A percentile compares a stretch with the other conserved stretches of the same genome.
Conservation (phyloP, 2,888 invertebrate species). For the Parelbella ahira region DNA sequence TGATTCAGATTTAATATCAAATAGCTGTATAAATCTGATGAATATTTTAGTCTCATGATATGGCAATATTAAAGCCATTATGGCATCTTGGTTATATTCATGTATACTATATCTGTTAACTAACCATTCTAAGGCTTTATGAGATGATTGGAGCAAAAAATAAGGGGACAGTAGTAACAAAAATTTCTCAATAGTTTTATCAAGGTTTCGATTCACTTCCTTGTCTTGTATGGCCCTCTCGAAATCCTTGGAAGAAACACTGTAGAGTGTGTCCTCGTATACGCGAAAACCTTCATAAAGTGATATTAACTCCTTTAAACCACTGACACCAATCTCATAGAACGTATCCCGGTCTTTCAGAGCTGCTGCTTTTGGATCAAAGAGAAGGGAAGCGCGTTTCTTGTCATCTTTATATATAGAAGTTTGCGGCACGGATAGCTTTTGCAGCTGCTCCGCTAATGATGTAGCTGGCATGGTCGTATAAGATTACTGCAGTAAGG, state of each 20-base stretch:
- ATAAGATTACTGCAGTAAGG: not conserved
- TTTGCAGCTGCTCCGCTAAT: constrained; percentile 88
- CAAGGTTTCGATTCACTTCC: constrained; percentile 87
- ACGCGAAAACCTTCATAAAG: constrained; percentile 86
- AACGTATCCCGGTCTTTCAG: constrained; percentile 91
- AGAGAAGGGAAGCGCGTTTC: constrained; percentile 90
- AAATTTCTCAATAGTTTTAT: constrained; percentile 88
- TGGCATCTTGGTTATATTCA: constrained; percentile 90
- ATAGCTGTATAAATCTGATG: constrained; percentile 87
- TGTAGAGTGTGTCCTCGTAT: constrained; percentile 89
- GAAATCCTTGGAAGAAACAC: constrained; percentile 86
- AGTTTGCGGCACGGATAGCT: constrained; percentile 88
- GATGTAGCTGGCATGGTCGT: constrained; percentile 81
- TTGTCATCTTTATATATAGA: constrained; percentile 83
- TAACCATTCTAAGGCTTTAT: constrained; percentile 97
- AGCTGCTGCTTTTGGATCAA: constrained; percentile 94
- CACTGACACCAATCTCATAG: constrained; percentile 92
- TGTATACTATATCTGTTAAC: constrained; percentile 94
- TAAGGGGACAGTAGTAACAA: constrained; percentile 92
- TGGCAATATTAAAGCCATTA: constrained; percentile 91
- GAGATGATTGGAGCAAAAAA: constrained; percentile 88
- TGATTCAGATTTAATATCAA: constrained; percentile 81
- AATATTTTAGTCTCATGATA: constrained; percentile 97
- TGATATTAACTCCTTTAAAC: constrained; percentile 89
- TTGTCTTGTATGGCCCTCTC: constrained; percentile 89